A percentile compares a stretch with the other conserved stretches of the same genome.
phyloP scores from a whole-genome alignment of 2,113 vertebrate species.

The Notarius quadriscutis region DNA sequence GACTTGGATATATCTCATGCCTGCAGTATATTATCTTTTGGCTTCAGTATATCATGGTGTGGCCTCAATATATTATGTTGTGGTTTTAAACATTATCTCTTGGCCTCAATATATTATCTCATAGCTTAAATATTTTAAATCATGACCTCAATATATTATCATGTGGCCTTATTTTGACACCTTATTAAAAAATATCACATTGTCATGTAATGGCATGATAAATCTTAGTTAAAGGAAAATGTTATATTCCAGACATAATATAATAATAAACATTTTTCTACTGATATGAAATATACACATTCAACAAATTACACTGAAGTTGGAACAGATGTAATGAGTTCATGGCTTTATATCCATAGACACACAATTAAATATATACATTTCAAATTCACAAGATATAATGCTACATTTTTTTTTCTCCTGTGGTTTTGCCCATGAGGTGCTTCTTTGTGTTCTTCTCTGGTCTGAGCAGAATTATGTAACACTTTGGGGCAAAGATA shows the following conservation, averaged over 20 bases:
- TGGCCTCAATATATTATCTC: background rate
- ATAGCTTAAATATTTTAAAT: background rate
- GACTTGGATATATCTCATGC: background rate
- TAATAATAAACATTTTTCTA: too few species aligned
- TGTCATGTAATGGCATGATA: background rate
- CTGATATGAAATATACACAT: background rate
- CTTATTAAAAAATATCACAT: background rate
- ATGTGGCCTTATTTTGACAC: background rate
- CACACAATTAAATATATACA: background rate
- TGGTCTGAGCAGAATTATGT: constrained; percentile 60
- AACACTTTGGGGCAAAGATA: constrained; percentile 65
- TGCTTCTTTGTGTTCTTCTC: constrained; percentile 61
- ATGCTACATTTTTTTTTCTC: constrained; percentile 35
- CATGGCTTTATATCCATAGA: background rate
- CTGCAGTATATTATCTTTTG: background rate
- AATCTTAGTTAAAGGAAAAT: background rate
- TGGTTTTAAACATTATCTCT: background rate
- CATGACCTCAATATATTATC: background rate
- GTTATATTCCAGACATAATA: background rate
- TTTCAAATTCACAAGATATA: background rate
- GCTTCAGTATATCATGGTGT: background rate
- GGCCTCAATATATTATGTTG: background rate
- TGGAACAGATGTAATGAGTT: background rate
- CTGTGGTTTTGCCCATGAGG: constrained; percentile 51
- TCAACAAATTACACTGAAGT: background rate